Evolutionary conservation across 2,113 vertebrate species (phyloP), one percentile per base, ranked within the genome.

Genomic region (Illadopsis cleaveri): DNA sequence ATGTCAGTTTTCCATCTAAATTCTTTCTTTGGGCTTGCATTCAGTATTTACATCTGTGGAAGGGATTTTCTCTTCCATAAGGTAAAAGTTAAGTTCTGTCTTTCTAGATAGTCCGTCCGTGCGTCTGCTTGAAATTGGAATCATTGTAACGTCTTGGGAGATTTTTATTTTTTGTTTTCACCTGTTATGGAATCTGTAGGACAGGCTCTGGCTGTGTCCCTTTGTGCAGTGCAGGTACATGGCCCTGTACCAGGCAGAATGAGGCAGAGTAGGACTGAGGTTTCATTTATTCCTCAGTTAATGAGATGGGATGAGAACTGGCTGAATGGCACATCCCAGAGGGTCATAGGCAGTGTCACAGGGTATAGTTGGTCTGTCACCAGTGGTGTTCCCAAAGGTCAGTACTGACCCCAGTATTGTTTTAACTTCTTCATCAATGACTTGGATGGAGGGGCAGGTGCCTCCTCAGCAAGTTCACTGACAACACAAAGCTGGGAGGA

Each of bases 371-470:
- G n/a, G 1, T 8, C 48, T 71, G 42, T 64, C 75, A 35, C 25
- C 27, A 2, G 8, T 47, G 11, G 7, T 62, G 57, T 10, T n/a
- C 10, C 10, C 40, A 30, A 9, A 28, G 19, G 6, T 61, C 23
- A 61, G 0, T 17, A 6, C 24, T n/a, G 28, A 28, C 2, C 28
- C 38, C 38, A 38, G 1, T 19, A 24, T 14, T n/a, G 28, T 70
- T n/a, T n/a, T 38, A 54, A 28, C 8, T 53, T 15, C 12, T 4
- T 25, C 6, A 15, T 38, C 54, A n/a, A 0, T 53, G 38, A 11
- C 33, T 61, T 15, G 6, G 19, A 27, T n/a, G n/a, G n/a, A 70
- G 47, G 38, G 54, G 3, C n/a, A 70, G 64, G 50, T 2, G 15
- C n/a, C 23, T 45, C 6, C 54, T 60, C 33, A 69, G 62, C 22